Conservation (phyloP, 2,113 vertebrate species). For the Oostethus manadensis region DNA sequence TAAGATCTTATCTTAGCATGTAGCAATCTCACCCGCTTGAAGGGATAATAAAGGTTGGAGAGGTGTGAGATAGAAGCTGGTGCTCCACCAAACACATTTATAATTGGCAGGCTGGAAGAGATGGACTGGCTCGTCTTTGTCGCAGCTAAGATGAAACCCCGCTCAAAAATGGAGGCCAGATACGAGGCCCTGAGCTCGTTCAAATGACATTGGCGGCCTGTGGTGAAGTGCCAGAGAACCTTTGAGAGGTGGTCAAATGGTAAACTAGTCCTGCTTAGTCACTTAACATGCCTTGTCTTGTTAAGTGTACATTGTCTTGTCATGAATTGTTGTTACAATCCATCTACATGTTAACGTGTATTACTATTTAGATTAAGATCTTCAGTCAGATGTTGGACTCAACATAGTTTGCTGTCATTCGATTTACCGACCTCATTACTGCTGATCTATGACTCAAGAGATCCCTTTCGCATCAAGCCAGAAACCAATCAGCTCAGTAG, state of each 20-base stretch:
- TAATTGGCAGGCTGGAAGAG: constrained; percentile 62
- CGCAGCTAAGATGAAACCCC: constrained; percentile 71
- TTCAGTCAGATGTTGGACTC: no score
- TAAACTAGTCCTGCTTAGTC: constrained; percentile 19
- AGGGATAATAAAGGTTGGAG: constrained; percentile 56
- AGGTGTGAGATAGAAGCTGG: constrained; percentile 58
- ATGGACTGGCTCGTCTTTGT: constrained; percentile 60
- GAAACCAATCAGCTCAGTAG: no score
- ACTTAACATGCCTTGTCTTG: no score
- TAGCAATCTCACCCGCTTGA: constrained; percentile 65
- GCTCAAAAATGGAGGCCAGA: constrained; percentile 68
- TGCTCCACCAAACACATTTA: constrained; percentile 49
- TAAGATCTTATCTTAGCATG: no score
- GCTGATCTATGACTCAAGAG: no score
- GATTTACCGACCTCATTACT: no score
- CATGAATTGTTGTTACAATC: no score
- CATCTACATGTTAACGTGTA: no score
- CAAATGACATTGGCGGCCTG: constrained; percentile 59
- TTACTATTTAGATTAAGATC: no score
- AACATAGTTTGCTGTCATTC: no score
- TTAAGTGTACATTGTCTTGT: no score
- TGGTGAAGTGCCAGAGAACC: constrained; percentile 42
- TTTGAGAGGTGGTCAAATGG: constrained; percentile 69
- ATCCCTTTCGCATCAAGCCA: no score
- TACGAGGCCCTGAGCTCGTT: constrained; percentile 68